phyloP scores from a whole-genome alignment of 2,888 invertebrate genomes.

The Sylvicola cinctus region DNA sequence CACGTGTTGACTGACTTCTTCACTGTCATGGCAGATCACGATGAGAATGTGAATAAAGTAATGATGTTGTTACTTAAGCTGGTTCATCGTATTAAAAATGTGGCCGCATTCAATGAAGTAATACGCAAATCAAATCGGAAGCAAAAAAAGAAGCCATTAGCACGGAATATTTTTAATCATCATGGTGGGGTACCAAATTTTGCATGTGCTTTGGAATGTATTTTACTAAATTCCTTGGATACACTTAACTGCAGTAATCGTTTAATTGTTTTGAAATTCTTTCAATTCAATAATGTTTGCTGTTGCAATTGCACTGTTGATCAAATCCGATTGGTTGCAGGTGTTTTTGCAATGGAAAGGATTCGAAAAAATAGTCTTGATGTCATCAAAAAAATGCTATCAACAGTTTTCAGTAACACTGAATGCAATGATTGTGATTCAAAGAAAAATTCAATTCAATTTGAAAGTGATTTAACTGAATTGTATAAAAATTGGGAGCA shows the following conservation, averaged over 20 bases:
- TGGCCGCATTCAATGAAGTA: not conserved
- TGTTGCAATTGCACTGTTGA: slow-evolving; percentile 19
- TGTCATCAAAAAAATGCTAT: slow-evolving; percentile 15
- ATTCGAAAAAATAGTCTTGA: slow-evolving; percentile 14
- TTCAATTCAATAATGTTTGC: slow-evolving; percentile 18
- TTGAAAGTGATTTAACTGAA: slow-evolving; percentile 2
- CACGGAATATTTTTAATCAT: slow-evolving; percentile 11
- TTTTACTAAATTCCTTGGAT: slow-evolving; percentile 16
- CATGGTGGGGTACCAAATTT: not conserved
- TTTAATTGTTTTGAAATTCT: slow-evolving; percentile 15
- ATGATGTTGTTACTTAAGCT: not conserved
- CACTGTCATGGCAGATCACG: no score
- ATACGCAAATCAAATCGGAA: not conserved
- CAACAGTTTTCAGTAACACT: slow-evolving; percentile 10
- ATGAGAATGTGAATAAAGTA: not conserved
- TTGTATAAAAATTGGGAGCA: slow-evolving; percentile 4
- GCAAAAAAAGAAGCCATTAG: slow-evolving; percentile 7
- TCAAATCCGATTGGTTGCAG: slow-evolving; percentile 13
- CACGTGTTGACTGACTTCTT: no score
- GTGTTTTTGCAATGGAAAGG: not conserved
- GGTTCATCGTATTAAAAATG: no score
- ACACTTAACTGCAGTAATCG: slow-evolving; percentile 13
- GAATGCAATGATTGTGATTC: not conserved
- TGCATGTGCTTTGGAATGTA: slow-evolving; percentile 19
- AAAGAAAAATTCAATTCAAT: not conserved